Base-by-base conservation (phyloP, 1,140 invertebrate species). In the Macrosteles quadrilineatus region DNA sequence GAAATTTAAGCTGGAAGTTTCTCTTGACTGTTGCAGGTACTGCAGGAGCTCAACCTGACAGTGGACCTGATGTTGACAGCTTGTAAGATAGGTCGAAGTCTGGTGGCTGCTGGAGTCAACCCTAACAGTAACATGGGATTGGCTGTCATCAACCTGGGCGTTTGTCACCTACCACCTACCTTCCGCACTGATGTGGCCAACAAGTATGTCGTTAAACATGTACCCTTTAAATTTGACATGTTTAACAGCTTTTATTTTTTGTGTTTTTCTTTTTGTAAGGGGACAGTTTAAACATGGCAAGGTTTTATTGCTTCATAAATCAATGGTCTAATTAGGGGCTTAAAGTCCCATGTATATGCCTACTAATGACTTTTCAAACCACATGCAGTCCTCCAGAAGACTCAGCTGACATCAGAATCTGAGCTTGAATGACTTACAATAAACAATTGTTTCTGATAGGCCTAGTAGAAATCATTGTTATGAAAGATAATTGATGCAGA, bases 131-230 rank as follows among this genome's bases (percentile, higher is more conserved):
- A 85, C 72, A 85, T 86, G 82, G 88, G 87, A 0, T 78, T 87
- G 12, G 81, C 84, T 45, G 86, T 87, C 4, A 86, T 88, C 29
- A 89, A 89, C 78, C 78, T 87, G 63, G 87, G 87, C 30, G 82
- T 88, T 0, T 83, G 80, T 68, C 88, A 88, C 79, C 77, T 88
- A 2, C 83, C 85, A 36, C 83, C 86, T 12, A 88, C 86, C 21
- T 84, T 86, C 43, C 81, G 85, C 69, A 89, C 87, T 17, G 87
- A 89, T 72, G 81, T 88, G 73, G 87, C 87, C n/a, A 89, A 89
- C 76, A 88, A 86, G 84, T 85, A 75, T 75, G 73, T n/a, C n/a
- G 64, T 27, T 50, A 50, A 65, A 65, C 19, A n/a, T 68, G 32
- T 23, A 47, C 63, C 19, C 14, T 67, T 14, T n/a, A n/a, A n/a